Base-by-base conservation (phyloP, 2,113 vertebrate genomes). In the Salvator merianae region DNA sequence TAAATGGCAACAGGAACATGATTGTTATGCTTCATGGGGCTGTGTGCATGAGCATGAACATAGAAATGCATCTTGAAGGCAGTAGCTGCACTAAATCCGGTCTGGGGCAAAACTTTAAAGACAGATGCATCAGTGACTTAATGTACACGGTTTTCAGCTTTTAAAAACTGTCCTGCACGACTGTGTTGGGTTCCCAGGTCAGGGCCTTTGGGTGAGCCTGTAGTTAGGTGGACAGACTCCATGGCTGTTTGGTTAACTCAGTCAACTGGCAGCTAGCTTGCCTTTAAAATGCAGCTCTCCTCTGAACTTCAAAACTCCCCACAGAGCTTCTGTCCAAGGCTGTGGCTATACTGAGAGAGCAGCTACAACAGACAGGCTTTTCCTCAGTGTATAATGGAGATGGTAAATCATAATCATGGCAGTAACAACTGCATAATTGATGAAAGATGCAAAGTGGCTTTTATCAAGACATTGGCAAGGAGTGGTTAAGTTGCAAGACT, bases 351-450 rank as follows among this genome's bases (percentile, higher is more conserved):
- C 88, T 85, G 88, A 84, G 90, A 82, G 69, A 81, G 43, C 0
- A 5, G 72, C 85, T 40, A 90, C 86, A 75, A 24, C 80, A 90
- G 91, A 83, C 90, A 88, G 86, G 32, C 79, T 87, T 79, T 68
- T 79, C 28, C 75, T 86, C 83, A 65, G 34, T 71, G n/a, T 65
- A 86, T 92, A 94, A 92, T 91, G 86, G 90, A 92, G 83, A 90
- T 22, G 84, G 83, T 93, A 93, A 92, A 91, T 94, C 90, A 92
- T 53, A 86, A 89, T 63, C 76, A 79, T 84, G 80, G 90, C 93
- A 93, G 90, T 75, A 88, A 89, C 82, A 92, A 78, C 84, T 91
- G 89, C 90, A 90, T 90, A 93, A 93, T 87, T 92, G 88, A 92
- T 93, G 84, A 86, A 92, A 93, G 92, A 90, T 83, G 85, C 70